Evolutionary conservation across 1,140 invertebrate species (phyloP).

Genomic region (Brachionus rotundiformis): DNA sequence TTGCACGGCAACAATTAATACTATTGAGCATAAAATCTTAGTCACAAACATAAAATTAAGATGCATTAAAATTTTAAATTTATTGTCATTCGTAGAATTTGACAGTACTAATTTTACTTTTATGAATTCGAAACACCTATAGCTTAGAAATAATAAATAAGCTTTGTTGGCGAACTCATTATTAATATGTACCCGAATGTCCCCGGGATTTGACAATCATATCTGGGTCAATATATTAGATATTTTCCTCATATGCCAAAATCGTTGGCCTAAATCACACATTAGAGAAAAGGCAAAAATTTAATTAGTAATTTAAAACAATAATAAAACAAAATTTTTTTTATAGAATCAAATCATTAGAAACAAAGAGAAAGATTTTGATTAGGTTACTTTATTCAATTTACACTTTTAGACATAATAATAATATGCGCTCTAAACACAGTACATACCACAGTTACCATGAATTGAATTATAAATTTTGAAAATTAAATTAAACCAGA

Average conservation of each 20-base stretch:
- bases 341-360: too few relatives aligned
- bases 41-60: slow-evolving; percentile 17
- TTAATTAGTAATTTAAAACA: background rate
- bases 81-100: background rate
- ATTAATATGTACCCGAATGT: background rate
- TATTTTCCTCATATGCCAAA: background rate
- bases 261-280: background rate
- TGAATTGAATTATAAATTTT: too few relatives aligned
- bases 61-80: background rate
- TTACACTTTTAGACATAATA: too few relatives aligned
- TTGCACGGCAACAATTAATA: slow-evolving; percentile 26
- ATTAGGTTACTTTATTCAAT: too few relatives aligned
- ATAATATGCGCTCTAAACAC: too few relatives aligned
- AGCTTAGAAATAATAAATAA: background rate
- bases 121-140: background rate
- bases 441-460: too few relatives aligned
- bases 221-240: background rate
- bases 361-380: too few relatives aligned
- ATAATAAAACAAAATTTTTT: background rate
- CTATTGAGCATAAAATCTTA: slow-evolving; percentile 4
- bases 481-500: too few relatives aligned
- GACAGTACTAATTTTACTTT: slow-evolving; percentile 6
- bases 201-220: background rate
- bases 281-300: background rate
- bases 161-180: background rate